Percentiles rank a stretch among this genome's conserved stretches.
phyloP scores from a whole-genome alignment of 2,113 vertebrate genomes.

The Ceuthmochares aereus region DNA sequence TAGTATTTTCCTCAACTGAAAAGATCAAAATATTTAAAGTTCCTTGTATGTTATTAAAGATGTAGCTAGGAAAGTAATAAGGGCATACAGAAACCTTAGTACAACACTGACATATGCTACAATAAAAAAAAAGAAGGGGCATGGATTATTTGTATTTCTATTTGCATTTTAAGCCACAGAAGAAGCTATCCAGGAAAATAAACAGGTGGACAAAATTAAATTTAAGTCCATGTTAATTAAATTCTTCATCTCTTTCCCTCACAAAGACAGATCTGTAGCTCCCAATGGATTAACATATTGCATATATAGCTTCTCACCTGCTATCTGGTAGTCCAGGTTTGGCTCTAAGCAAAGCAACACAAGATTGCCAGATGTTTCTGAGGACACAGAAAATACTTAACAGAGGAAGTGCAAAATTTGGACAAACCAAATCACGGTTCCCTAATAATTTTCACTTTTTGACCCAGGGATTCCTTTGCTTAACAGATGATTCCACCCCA shows the following conservation, averaged over 20 bases:
- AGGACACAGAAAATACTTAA: background rate
- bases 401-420: background rate
- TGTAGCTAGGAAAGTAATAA: background rate
- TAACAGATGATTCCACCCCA: background rate
- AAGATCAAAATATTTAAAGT: background rate
- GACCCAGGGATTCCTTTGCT: background rate
- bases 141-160: background rate
- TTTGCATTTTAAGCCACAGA: background rate
- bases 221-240: background rate
- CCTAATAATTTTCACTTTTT: background rate
- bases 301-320: background rate
- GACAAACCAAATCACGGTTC: background rate
- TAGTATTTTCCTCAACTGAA: background rate
- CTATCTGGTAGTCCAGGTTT: background rate
- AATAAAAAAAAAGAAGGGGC: background rate
- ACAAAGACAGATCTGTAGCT: background rate
- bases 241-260: background rate
- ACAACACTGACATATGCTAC: background rate
- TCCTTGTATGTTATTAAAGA: background rate
- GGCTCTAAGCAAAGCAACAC: background rate
- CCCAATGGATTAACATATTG: fast-evolving
- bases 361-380: background rate
- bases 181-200: background rate
- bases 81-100: background rate
- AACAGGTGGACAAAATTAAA: background rate